These are phyloP conservation scores for Drosophila seclusa DNA, from an alignment of 2,888 invertebrate species.

Conservation along the genomic window DNA sequence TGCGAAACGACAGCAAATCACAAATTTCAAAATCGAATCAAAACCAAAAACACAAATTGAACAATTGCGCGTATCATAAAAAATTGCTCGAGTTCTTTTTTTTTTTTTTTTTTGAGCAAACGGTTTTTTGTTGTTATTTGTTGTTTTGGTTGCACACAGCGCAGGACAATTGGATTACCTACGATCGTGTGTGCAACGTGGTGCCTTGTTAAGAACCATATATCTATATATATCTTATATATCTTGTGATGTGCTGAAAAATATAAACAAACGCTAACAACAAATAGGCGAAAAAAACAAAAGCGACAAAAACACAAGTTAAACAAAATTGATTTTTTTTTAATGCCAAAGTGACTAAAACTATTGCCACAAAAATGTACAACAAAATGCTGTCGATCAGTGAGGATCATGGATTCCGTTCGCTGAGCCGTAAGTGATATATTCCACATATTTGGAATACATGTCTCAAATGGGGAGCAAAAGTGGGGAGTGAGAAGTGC, in stretches of 20 bases:
- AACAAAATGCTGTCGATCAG: conserved; percentile 85
- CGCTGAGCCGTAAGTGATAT: conserved; percentile 84
- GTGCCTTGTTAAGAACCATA: conserved; percentile 42
- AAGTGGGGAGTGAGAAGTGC: neutral
- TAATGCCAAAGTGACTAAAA: conserved; percentile 40
- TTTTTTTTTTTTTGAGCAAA: conserved; percentile 30
- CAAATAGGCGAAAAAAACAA: conserved; percentile 20
- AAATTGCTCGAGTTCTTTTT: conserved; percentile 22
- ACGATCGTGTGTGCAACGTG: conserved; percentile 69
- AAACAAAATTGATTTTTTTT: conserved; percentile 40
- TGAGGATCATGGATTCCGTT: conserved; percentile 86
- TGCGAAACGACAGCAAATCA: conserved; percentile 22
- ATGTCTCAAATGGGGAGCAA: neutral
- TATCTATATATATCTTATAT: conserved; percentile 6
- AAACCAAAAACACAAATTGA: neutral
- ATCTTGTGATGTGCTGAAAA: conserved; percentile 61
- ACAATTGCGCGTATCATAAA: conserved; percentile 16
- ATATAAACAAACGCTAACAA: conserved; percentile 4
- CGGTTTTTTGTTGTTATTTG: neutral
- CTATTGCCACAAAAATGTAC: conserved; percentile 58
- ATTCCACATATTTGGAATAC: conserved; percentile 4
- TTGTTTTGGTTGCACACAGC: conserved; percentile 49
- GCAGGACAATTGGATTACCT: conserved; percentile 78
- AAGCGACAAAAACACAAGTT: conserved; percentile 16
- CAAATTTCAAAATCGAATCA: neutral